Evolutionary conservation across 2,797 vertebrate genomes (phyloP).

Genomic region (Nasua narica): DNA sequence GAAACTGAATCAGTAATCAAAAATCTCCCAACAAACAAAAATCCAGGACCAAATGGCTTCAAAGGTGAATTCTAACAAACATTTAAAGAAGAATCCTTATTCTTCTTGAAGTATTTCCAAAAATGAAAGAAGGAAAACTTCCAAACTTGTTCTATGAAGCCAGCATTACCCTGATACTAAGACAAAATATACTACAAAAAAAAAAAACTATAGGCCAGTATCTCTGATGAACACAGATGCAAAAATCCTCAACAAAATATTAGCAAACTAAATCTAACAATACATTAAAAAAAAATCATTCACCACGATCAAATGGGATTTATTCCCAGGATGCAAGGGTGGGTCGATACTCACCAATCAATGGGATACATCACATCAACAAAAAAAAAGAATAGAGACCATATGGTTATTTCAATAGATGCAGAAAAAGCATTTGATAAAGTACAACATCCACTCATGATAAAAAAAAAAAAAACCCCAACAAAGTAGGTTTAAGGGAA

Average conservation of each 20-base stretch:
- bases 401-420: neutral
- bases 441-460: neutral
- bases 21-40: neutral
- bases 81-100: neutral
- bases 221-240: neutral
- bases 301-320: no score
- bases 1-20: neutral
- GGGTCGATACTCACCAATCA: neutral
- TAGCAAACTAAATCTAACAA: neutral
- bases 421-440: neutral
- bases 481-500: neutral
- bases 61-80: neutral
- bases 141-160: neutral
- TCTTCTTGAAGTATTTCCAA: neutral
- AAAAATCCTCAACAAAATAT: neutral
- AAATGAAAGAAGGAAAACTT: neutral
- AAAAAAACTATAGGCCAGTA: neutral
- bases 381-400: neutral
- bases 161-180: neutral
- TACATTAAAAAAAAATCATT: neutral
- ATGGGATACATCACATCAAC: neutral
- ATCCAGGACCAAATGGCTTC: neutral
- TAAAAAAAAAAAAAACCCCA: neutral
- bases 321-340: neutral
- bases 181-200: neutral